Evolutionary conservation across 1,140 invertebrate genomes (phyloP), one percentile per base, ranked within the genome.

Genomic region (Drosophila dunni): DNA sequence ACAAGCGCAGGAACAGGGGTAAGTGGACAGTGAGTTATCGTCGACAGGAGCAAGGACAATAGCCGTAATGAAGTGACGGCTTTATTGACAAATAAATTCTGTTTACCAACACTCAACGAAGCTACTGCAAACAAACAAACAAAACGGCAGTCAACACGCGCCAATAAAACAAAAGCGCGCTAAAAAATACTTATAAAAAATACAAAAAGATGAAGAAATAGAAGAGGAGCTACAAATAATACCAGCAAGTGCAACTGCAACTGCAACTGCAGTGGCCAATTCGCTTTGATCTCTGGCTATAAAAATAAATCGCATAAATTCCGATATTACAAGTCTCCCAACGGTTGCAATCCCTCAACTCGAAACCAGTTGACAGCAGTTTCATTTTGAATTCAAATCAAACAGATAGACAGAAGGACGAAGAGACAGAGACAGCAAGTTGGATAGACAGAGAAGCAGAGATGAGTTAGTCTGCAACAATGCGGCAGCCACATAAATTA

Each of bases 51-150:
- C 73, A 63, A 69, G 77, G 72, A 83, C 74, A 81, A 88, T 79
- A 65, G 74, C 67, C 84, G 84, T 89, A 89, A 89, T 89, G 84
- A 89, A 89, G 85, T 89, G 84, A 89, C 84, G 81, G 84, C 78
- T 89, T 89, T 89, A 89, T 89, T 89, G 85, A 89, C 84, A 89
- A 89, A 89, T 90, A 89, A 89, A 89, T 89, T 89, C 74, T 75
- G 84, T 89, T 81, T 90, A 78, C 75, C 80, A 88, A 80, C 77
- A 89, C 80, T 78, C 81, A 89, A 45, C 76, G 76, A 63, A 65
- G 63, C 65, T 48, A 42, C 66, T 15, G 17, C 56, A 44, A 62
- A 68, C 50, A 65, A 46, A 69, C 51, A 76, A 56, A 63, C 63
- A 66, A 60, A 56, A 53, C 69, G 67, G 2, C 5, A 64, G 45